phyloP scores from a whole-genome alignment of 2,113 vertebrate genomes.

The Nothoprocta perdicaria region DNA sequence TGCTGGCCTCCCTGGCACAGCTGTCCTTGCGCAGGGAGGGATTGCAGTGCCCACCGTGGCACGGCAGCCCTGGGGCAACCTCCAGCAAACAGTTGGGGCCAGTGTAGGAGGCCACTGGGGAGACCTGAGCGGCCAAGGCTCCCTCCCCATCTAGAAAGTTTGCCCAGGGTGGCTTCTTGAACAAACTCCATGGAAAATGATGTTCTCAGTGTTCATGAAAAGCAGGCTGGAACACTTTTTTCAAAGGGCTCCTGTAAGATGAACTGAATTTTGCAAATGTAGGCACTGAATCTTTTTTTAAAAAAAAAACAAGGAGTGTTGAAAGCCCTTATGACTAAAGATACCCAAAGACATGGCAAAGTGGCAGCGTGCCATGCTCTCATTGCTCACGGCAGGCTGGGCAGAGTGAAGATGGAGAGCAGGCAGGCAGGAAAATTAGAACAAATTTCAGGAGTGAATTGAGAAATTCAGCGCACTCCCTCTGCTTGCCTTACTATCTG shows the following conservation, averaged over 20 bases:
- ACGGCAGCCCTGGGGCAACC: not conserved
- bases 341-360: constrained; percentile 26
- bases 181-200: not conserved
- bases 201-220: not conserved
- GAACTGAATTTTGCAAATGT: constrained; percentile 31
- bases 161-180: not conserved
- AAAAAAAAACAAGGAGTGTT: not conserved
- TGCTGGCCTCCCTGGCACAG: constrained; percentile 40
- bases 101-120: accelerated
- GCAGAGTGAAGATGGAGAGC: not conserved
- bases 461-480: not conserved
- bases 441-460: not conserved
- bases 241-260: not conserved
- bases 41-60: not conserved
- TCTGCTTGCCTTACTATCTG: not conserved
- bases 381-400: constrained; percentile 27
- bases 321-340: constrained; percentile 39
- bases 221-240: not conserved
- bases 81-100: not conserved
- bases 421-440: constrained; percentile 35
- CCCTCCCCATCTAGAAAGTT: not conserved
- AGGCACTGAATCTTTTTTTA: not conserved
- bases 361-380: constrained; percentile 28
- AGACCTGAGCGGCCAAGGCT: accelerated
- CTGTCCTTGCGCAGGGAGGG: constrained; percentile 29